Conservation (phyloP, 1,140 invertebrate genomes). For the Capitella teleta region DNA sequence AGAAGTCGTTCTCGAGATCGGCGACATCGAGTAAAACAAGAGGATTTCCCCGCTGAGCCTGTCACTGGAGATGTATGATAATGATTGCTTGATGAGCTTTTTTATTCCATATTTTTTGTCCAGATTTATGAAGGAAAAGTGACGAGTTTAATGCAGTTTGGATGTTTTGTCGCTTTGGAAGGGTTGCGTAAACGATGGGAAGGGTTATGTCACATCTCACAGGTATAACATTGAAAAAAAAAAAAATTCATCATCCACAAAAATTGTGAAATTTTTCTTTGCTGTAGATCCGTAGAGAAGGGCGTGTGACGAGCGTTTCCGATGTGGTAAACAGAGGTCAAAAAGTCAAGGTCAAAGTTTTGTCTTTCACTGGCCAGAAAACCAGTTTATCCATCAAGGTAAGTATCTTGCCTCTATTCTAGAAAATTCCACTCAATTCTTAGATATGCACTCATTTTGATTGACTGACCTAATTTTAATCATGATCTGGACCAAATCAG, state of each 20-base stretch:
- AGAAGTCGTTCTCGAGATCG: constrained; percentile 14
- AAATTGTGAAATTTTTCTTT: constrained; percentile 2
- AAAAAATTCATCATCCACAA: background rate
- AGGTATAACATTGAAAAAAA: constrained; percentile 40
- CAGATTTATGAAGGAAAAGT: constrained; percentile 89
- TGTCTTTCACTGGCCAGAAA: constrained; percentile 66
- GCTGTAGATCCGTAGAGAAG: constrained; percentile 63
- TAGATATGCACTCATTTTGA: background rate
- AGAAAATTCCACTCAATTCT: background rate
- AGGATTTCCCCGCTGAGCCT: constrained; percentile 12
- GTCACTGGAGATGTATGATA: constrained; percentile 5
- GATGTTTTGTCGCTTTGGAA: constrained; percentile 93
- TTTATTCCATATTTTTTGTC: constrained; percentile 11
- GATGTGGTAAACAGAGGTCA: constrained; percentile 87
- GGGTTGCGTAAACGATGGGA: constrained; percentile 77
- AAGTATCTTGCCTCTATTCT: background rate
- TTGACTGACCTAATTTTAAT: background rate
- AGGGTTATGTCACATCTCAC: constrained; percentile 95
- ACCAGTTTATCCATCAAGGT: constrained; percentile 91
- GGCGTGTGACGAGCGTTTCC: constrained; percentile 82
- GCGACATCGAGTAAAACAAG: constrained; percentile 11
- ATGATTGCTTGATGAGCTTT: background rate
- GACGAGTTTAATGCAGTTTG: constrained; percentile 90
- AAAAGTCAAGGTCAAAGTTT: constrained; percentile 67
- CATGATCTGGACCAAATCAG: constrained; percentile 10